Percentiles rank a stretch among this genome's conserved stretches.
Evolutionary conservation across 2,113 vertebrate genomes (phyloP).

Genomic region (Daphoenositta chrysoptera): DNA sequence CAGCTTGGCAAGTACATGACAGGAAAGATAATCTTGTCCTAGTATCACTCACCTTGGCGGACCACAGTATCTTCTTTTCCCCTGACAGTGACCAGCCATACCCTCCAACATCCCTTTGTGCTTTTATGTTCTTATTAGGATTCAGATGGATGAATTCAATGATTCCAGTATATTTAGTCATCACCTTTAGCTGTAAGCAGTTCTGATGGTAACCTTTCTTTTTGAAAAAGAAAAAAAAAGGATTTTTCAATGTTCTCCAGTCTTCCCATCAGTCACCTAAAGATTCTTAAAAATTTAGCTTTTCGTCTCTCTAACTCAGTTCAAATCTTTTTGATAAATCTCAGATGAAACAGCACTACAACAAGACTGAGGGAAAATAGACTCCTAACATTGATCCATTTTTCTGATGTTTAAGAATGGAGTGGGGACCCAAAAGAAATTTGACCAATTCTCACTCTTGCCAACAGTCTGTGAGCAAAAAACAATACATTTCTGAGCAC

Average conservation of each 20-base stretch:
- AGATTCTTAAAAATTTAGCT: not conserved
- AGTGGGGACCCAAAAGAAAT: not conserved
- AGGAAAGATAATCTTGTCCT: conserved; percentile 5
- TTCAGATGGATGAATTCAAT: not conserved
- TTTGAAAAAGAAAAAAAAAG: rapidly evolving
- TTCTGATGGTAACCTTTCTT: not conserved
- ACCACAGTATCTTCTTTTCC: not conserved
- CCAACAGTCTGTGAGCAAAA: not conserved
- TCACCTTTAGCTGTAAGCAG: not conserved
- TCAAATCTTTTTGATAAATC: not conserved
- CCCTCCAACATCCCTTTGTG: not conserved
- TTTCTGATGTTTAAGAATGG: not conserved
- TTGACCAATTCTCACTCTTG: not conserved
- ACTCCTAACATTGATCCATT: not conserved
- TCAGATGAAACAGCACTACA: not conserved
- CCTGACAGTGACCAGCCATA: not conserved
- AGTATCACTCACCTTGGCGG: rapidly evolving
- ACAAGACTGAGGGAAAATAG: not conserved
- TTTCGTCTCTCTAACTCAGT: not conserved
- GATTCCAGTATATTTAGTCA: not conserved
- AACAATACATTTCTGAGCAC: not conserved
- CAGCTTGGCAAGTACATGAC: not conserved
- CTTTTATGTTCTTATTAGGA: not conserved
- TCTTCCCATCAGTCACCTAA: not conserved
- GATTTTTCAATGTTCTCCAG: not conserved